These are phyloP conservation scores for Neotoxoptera formosana DNA, from an alignment of 1,140 invertebrate genomes.

Conservation along the genomic window DNA sequence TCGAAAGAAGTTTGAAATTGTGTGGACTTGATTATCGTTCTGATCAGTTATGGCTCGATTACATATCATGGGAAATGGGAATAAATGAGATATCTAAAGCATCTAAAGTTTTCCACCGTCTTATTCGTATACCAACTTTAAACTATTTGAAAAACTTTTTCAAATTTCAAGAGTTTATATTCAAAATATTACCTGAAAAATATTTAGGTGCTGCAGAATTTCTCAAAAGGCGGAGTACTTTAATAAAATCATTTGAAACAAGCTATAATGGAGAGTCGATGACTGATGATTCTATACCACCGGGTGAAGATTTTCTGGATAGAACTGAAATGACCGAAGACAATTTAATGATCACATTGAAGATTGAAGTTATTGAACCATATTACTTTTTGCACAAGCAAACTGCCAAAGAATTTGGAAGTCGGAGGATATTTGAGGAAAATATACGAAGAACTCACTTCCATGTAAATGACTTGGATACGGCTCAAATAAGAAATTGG, in stretches of 20 bases:
- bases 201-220: constrained; percentile 84
- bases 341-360: constrained; percentile 66
- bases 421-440: constrained; percentile 93
- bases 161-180: constrained; percentile 85
- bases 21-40: constrained; percentile 96
- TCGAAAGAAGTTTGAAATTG: constrained; percentile 84
- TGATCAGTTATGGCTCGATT: constrained; percentile 96
- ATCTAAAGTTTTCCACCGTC: constrained; percentile 83
- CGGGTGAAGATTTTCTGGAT: constrained; percentile 70
- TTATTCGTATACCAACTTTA: constrained; percentile 89
- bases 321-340: constrained; percentile 78
- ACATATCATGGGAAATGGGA: constrained; percentile 92
- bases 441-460: constrained; percentile 98
- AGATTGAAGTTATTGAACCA: constrained; percentile 74
- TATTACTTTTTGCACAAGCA: constrained; percentile 84
- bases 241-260: background rate
- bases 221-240: constrained; percentile 71
- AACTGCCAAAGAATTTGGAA: constrained; percentile 85
- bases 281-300: constrained; percentile 23
- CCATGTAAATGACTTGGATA: constrained; percentile 95
- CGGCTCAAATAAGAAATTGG: constrained; percentile 97
- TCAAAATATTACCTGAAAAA: constrained; percentile 80
- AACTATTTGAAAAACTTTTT: constrained; percentile 69
- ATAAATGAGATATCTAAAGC: constrained; percentile 80
- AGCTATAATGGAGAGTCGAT: constrained; percentile 64